Evolutionary conservation across 2,797 vertebrate genomes (phyloP).

Genomic region (Pteropus rufus): DNA sequence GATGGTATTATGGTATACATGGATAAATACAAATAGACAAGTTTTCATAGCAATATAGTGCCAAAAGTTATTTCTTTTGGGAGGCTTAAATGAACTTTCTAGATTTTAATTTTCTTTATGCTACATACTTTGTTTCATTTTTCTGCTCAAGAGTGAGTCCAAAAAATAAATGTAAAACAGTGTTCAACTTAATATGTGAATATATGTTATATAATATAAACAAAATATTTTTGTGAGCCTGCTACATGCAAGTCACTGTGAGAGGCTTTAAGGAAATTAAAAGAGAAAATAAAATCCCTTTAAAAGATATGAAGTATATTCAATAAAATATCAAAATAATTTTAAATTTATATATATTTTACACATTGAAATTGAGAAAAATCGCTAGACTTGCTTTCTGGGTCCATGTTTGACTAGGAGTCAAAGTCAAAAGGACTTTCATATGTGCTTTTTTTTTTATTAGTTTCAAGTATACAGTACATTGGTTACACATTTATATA

Average conservation of each 20-base stretch:
- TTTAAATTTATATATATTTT: neutral
- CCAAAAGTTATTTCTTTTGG: neutral
- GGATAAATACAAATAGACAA: neutral
- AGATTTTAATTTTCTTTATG: neutral
- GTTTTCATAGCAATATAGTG: neutral
- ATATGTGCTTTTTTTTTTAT: neutral
- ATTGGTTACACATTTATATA: too few relatives aligned
- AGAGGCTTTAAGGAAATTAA: neutral
- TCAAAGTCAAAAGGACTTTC: neutral
- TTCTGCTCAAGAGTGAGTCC: neutral
- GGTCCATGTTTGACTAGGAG: neutral
- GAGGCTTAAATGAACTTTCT: neutral
- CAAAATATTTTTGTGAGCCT: neutral
- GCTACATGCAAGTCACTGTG: neutral
- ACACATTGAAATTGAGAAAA: neutral
- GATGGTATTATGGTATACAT: neutral
- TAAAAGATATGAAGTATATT: neutral
- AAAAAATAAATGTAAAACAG: neutral
- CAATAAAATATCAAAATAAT: neutral
- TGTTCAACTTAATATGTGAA: neutral
- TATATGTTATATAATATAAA: neutral
- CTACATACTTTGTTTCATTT: neutral
- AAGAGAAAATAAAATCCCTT: neutral
- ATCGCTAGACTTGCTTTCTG: neutral
- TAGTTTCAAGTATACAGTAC: too few relatives aligned